Percentiles rank a stretch among this genome's conserved stretches.
Conservation (phyloP, 2,888 invertebrate species). For the Chirona hameri region DNA sequence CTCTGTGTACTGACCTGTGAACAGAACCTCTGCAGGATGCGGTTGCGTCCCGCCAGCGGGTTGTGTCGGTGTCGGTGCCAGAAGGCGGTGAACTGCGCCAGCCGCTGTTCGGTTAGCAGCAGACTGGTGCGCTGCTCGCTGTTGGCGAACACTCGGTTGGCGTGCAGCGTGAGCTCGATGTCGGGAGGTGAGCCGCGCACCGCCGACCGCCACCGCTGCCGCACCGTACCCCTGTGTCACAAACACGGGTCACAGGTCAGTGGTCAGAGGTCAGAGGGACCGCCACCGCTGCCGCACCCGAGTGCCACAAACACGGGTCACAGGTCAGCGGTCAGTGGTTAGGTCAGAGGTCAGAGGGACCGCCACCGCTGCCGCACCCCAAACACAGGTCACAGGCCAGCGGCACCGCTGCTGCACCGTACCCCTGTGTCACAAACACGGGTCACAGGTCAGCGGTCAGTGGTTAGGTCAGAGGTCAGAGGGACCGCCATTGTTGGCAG, state of each 20-base stretch:
- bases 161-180: slow-evolving; percentile 66
- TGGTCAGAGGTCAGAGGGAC: slow-evolving; percentile 44
- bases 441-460: neutral
- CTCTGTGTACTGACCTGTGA: slow-evolving; percentile 36
- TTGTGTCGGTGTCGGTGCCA: slow-evolving; percentile 63
- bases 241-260: slow-evolving; percentile 26
- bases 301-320: slow-evolving; percentile 38
- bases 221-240: slow-evolving; percentile 65
- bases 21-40: slow-evolving; percentile 39
- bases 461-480: neutral
- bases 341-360: slow-evolving; percentile 43
- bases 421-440: slow-evolving; percentile 57
- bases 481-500: slow-evolving; percentile 63
- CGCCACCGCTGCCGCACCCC: slow-evolving; percentile 68
- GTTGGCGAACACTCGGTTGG: slow-evolving; percentile 60
- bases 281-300: slow-evolving; percentile 71
- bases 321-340: neutral
- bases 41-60: slow-evolving; percentile 68
- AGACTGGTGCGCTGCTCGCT: slow-evolving; percentile 23
- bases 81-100: slow-evolving; percentile 65
- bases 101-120: slow-evolving; percentile 59
- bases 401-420: slow-evolving; percentile 65
- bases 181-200: slow-evolving; percentile 59
- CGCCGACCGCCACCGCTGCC: slow-evolving; percentile 67
- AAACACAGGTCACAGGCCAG: slow-evolving; percentile 26